Base-by-base conservation (phyloP, 2,797 vertebrate genomes). In the Saxicola maurus region DNA sequence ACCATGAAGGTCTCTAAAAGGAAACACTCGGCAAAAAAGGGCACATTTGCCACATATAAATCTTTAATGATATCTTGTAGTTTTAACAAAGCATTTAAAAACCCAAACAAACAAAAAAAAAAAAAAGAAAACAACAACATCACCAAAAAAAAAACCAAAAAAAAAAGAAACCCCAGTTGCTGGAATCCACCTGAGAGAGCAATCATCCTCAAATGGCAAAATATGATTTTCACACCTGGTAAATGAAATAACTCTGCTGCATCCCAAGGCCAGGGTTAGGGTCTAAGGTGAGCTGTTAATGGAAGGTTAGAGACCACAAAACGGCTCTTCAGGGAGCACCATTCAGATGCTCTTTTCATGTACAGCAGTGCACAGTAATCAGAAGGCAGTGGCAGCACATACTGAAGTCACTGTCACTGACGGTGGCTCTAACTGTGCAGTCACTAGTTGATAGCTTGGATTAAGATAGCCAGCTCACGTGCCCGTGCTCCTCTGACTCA, bases 181-280 rank as follows among this genome's bases (percentile, higher is more conserved):
- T 89, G 84, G 69, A 96, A 94, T 62, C 84, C 87, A 89, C 82
- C 85, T 86, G 94, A 93, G 68, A 92, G 81, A 88, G 91, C 76
- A 94, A 96, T 90, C 93, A 94, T 81, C 91, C 82, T 95, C 91
- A 82, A 86, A 94, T 66, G 91, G 93, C 88, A 91, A 96, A 97
- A 96, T 93, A 96, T 69, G 91, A 94, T 96, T 96, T 97, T 96
- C 95, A 96, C 96, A 97, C 96, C 94, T 96, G 95, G 92, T 92
- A 96, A 97, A 89, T 94, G 90, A 96, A 97, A 96, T 92, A 37
- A 92, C 90, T 95, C 91, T 67, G 67, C 92, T 92, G 91, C 77
- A 94, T 94, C 89, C 91, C 28, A 27, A 90, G 95, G 96, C 94
- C 92, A 85, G 83, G 93, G 90, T 91, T 92, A 92, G 93, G 96